These are phyloP conservation scores for Lepus americanus DNA, from an alignment of 2,113 vertebrate genomes.

Conservation along the genomic window DNA sequence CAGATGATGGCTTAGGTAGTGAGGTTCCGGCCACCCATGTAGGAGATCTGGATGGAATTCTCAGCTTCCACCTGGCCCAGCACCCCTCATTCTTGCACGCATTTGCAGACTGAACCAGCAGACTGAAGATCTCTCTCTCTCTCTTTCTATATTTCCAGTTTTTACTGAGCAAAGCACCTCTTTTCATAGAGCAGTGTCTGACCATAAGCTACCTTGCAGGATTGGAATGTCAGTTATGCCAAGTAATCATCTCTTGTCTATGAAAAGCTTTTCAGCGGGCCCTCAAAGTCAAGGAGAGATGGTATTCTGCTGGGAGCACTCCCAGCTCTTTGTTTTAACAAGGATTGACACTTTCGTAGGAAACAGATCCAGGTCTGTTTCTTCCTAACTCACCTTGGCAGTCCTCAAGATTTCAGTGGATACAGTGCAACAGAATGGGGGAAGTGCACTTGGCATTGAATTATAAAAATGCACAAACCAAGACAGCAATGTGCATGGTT, in stretches of 20 bases:
- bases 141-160: not conserved
- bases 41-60: no score
- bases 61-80: no score
- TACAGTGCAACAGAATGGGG: not conserved
- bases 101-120: no score
- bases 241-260: constrained; percentile 36
- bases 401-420: not conserved
- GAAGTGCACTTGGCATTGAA: constrained; percentile 1
- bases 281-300: constrained; percentile 63
- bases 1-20: no score
- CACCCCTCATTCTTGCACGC: no score
- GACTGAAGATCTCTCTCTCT: no score
- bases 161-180: not conserved
- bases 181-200: not conserved
- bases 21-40: no score
- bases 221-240: not conserved
- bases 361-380: constrained; percentile 63
- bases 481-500: not conserved
- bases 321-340: constrained; percentile 62
- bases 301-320: constrained; percentile 15
- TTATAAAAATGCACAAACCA: not conserved
- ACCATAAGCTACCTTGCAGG: not conserved
- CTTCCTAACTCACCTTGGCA: constrained; percentile 38
- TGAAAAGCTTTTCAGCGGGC: constrained; percentile 23
- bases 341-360: constrained; percentile 67